phyloP scores from a whole-genome alignment of 2,888 invertebrate species.

The Acanthosepion esculentum region DNA sequence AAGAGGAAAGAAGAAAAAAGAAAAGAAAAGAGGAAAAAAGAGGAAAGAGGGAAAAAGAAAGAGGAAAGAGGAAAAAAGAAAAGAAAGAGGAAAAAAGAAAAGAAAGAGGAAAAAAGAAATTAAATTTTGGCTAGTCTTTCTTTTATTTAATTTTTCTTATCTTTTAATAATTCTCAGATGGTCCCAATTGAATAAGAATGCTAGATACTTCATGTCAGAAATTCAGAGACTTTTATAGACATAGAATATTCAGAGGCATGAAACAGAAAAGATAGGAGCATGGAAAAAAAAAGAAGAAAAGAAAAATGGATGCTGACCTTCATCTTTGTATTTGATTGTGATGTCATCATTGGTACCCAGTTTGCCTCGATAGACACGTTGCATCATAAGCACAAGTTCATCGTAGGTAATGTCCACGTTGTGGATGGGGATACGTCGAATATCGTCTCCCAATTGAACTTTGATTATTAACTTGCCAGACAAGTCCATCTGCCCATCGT shows the following conservation, averaged over 20 bases:
- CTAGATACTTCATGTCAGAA: no score
- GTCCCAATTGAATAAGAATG: no score
- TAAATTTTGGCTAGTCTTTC: no score
- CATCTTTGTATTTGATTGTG: slow-evolving; percentile 83
- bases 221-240: no score
- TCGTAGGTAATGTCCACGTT: slow-evolving; percentile 83
- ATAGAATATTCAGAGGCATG: background rate
- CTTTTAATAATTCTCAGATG: no score
- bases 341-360: slow-evolving; percentile 81
- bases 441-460: slow-evolving; percentile 81
- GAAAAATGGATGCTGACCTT: slow-evolving; percentile 76
- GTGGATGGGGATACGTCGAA: slow-evolving; percentile 82
- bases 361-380: slow-evolving; percentile 81
- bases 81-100: background rate
- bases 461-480: slow-evolving; percentile 74
- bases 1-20: background rate
- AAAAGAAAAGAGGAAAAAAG: no score
- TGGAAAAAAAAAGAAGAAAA: background rate
- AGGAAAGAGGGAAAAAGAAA: no score
- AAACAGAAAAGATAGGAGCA: background rate
- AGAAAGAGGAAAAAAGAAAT: background rate
- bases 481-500: slow-evolving; percentile 68
- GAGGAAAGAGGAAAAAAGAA: no score
- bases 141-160: no score
- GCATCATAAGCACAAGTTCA: slow-evolving; percentile 83